Evolutionary conservation across 2,113 vertebrate genomes (phyloP).

Genomic region (Ornithorhynchus anatinus): DNA sequence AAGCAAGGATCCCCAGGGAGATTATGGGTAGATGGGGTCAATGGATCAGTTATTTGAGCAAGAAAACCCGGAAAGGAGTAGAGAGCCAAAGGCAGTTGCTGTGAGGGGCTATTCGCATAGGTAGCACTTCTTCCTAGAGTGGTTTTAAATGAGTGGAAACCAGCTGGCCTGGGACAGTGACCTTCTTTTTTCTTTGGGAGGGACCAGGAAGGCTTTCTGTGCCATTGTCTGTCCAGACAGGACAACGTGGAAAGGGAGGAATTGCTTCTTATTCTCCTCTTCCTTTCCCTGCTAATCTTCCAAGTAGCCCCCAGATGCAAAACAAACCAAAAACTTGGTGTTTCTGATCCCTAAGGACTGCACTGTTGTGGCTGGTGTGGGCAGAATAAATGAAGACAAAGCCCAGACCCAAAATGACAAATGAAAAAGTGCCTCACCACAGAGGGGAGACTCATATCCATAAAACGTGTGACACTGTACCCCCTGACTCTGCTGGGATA

Average conservation of each 20-base stretch:
- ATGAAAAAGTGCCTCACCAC: constrained; percentile 31
- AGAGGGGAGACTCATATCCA: constrained; percentile 26
- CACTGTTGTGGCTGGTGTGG: neutral
- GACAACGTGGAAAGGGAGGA: constrained; percentile 27
- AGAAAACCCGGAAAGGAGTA: constrained; percentile 3
- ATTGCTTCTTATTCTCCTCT: constrained; percentile 43
- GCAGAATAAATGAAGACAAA: constrained; percentile 31
- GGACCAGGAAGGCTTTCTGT: constrained; percentile 57
- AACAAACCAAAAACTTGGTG: constrained; percentile 33
- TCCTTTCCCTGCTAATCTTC: no score
- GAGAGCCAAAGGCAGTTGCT: neutral
- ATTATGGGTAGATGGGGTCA: neutral
- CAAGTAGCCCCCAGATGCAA: no score
- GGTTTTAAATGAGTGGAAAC: constrained; percentile 29
- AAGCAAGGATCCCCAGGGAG: neutral
- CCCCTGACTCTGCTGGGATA: constrained; percentile 34
- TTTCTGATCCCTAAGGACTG: constrained; percentile 41
- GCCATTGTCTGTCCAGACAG: constrained; percentile 8
- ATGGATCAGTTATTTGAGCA: neutral
- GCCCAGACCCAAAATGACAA: constrained; percentile 17
- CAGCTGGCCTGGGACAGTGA: constrained; percentile 50
- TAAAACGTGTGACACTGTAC: neutral
- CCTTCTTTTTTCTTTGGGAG: constrained; percentile 27
- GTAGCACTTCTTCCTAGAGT: constrained; percentile 36
- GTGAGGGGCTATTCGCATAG: constrained; percentile 40